A percentile compares a stretch with the other conserved stretches of the same genome.
Conservation (phyloP, 2,888 invertebrate species). For the Drosophila percnosoma region DNA sequence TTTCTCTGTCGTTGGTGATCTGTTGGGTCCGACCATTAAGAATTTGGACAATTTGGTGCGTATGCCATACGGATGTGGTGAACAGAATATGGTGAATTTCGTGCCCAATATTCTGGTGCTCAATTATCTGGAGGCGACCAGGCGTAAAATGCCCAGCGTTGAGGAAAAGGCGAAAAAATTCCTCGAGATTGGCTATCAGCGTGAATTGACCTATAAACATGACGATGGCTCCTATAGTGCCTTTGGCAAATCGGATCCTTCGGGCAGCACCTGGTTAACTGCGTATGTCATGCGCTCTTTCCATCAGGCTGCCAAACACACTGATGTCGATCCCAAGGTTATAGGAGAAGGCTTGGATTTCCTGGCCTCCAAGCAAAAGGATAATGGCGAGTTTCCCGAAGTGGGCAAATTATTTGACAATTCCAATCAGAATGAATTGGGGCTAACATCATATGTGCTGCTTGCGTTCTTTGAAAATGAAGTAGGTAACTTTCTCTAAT, state of each 20-base stretch:
- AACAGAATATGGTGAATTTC: conserved; percentile 86
- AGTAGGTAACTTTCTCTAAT: conserved; percentile 79
- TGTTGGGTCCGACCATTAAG: conserved; percentile 92
- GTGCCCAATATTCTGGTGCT: conserved; percentile 90
- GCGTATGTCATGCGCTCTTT: conserved; percentile 93
- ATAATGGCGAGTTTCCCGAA: conserved; percentile 93
- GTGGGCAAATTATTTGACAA: conserved; percentile 89
- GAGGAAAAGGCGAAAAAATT: conserved; percentile 86
- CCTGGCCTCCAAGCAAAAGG: conserved; percentile 89
- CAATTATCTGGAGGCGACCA: conserved; percentile 88
- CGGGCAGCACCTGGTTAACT: conserved; percentile 92
- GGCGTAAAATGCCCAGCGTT: conserved; percentile 88
- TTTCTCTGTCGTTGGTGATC: conserved; percentile 89
- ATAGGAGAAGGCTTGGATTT: conserved; percentile 89
- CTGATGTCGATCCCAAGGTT: conserved; percentile 89
- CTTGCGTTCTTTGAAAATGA: conserved; percentile 90
- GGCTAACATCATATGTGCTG: conserved; percentile 92
- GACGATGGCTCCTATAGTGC: conserved; percentile 92
- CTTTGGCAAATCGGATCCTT: conserved; percentile 88
- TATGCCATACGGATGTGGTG: conserved; percentile 94
- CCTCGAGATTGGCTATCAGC: conserved; percentile 89
- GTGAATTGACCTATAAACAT: conserved; percentile 91
- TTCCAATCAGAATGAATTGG: conserved; percentile 89
- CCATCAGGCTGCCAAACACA: conserved; percentile 89
- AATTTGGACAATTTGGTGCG: conserved; percentile 91